Evolutionary conservation across 2,113 vertebrate genomes (phyloP), one percentile per base, ranked within the genome.

Genomic region (Clarias macrocephalus): DNA sequence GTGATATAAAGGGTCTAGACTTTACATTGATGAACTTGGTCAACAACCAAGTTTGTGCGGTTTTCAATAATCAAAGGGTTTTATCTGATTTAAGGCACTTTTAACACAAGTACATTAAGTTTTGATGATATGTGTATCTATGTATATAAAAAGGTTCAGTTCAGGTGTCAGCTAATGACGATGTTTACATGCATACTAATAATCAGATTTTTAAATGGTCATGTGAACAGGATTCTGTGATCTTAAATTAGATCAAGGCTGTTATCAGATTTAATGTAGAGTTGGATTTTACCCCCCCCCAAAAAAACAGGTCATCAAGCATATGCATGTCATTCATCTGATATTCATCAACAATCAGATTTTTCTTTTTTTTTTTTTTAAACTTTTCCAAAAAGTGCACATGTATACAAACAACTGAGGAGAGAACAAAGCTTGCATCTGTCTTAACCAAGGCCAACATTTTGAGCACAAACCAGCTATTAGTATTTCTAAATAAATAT

Each of bases 1-100:
- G 80, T 70, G 42, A 52, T 56, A 87, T 37, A 84, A 84, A 52
- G 56, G 63, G 88, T 86, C 88, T 87, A 85, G 88, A 84, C 66
- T 68, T 33, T 42, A 68, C 63, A 15, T 48, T 28, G 16, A 25
- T 48, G 25, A 77, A n/a, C 59, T 68, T 30, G 12, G n/a, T 54
- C 21, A 70, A 48, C 21, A 70, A 12, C 62, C 12, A 57, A 65
- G 48, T 33, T 72, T 63, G 54, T 11, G 62, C 3, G 19, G 48
- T 18, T 54, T 77, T 54, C 25, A 52, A 13, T 75, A 52, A 25
- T 4, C 70, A 73, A 42, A 73, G 33, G 21, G 33, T 42, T 48
- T 75, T 23, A 11, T 23, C 30, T 75, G 72, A 23, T 75, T 25
- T 48, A 23, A 75, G 9, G 19, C 33, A 42, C 19, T 11, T 48